A percentile compares a stretch with the other conserved stretches of the same genome.
These are phyloP conservation scores for Sminthurides bifidus DNA, from an alignment of 1,140 invertebrate species.

Conservation along the genomic window DNA sequence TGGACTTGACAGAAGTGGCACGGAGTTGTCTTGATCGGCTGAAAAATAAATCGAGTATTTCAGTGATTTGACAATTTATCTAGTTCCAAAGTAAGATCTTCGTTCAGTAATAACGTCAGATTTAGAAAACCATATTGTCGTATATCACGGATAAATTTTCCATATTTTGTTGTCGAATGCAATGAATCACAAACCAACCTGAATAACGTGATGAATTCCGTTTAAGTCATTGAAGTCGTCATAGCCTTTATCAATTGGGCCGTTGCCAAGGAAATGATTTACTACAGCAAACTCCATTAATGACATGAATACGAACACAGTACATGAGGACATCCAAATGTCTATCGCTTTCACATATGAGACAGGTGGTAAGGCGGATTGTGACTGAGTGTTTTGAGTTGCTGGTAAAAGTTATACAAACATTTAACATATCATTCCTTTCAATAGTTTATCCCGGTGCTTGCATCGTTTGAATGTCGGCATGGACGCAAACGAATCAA, in stretches of 20 bases:
- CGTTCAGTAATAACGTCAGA: too few species aligned
- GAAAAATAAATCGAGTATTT: slow-evolving; percentile 13
- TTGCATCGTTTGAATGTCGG: too few species aligned
- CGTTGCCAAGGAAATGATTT: slow-evolving; percentile 80
- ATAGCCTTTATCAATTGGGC: slow-evolving; percentile 75
- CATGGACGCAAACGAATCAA: too few species aligned
- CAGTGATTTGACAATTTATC: too few species aligned
- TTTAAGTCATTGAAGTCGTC: slow-evolving; percentile 63
- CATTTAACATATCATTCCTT: neutral
- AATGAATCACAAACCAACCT: slow-evolving; percentile 6
- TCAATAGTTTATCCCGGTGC: neutral
- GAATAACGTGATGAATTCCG: slow-evolving; percentile 14
- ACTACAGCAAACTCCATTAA: slow-evolving; percentile 85
- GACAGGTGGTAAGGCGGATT: slow-evolving; percentile 70
- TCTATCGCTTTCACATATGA: slow-evolving; percentile 43
- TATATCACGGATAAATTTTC: neutral
- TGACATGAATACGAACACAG: slow-evolving; percentile 85
- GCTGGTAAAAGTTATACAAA: slow-evolving; percentile 4
- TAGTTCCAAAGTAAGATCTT: too few species aligned
- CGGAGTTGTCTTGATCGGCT: slow-evolving; percentile 39
- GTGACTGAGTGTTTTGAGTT: slow-evolving; percentile 43
- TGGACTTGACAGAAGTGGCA: slow-evolving; percentile 36
- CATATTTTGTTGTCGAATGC: too few species aligned
- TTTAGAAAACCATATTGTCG: too few species aligned
- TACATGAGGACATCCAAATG: slow-evolving; percentile 50